Evolutionary conservation across 2,797 vertebrate species (phyloP).

Genomic region (Aulostomus chinensis): DNA sequence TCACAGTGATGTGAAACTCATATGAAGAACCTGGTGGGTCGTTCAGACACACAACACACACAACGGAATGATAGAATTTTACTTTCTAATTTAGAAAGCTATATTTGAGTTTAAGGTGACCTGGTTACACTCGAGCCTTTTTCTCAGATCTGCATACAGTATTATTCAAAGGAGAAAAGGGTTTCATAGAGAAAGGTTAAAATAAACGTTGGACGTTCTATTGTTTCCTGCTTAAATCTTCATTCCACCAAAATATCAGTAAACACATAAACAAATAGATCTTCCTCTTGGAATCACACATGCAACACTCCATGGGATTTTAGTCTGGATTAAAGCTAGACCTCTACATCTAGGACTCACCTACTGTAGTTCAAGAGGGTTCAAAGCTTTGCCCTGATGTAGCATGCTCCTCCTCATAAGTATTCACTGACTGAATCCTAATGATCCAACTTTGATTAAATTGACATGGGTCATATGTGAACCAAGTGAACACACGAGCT

Average conservation of each 20-base stretch:
- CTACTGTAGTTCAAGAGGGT: too few relatives aligned
- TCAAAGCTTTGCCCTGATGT: too few relatives aligned
- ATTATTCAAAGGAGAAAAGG: background rate
- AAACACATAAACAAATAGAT: background rate
- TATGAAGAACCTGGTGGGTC: slow-evolving; percentile 28
- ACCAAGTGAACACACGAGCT: too few relatives aligned
- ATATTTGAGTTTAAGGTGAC: background rate
- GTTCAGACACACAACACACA: background rate
- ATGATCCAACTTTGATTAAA: too few relatives aligned
- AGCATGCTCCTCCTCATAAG: too few relatives aligned
- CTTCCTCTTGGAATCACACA: background rate
- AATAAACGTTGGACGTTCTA: background rate
- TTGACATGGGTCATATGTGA: too few relatives aligned
- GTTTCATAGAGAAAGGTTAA: background rate
- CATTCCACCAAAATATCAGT: background rate
- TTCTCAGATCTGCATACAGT: too few relatives aligned
- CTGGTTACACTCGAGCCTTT: background rate
- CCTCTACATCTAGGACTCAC: too few relatives aligned
- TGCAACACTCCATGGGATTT: too few relatives aligned
- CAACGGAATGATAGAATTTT: background rate
- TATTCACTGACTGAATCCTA: too few relatives aligned
- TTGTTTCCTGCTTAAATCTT: background rate
- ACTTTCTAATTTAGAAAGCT: background rate
- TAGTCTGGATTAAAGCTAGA: too few relatives aligned
- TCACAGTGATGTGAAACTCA: slow-evolving; percentile 46